Percentiles rank a stretch among this genome's conserved stretches.
phyloP scores from a whole-genome alignment of 1,140 invertebrate genomes.

The Gryllus bimaculatus region DNA sequence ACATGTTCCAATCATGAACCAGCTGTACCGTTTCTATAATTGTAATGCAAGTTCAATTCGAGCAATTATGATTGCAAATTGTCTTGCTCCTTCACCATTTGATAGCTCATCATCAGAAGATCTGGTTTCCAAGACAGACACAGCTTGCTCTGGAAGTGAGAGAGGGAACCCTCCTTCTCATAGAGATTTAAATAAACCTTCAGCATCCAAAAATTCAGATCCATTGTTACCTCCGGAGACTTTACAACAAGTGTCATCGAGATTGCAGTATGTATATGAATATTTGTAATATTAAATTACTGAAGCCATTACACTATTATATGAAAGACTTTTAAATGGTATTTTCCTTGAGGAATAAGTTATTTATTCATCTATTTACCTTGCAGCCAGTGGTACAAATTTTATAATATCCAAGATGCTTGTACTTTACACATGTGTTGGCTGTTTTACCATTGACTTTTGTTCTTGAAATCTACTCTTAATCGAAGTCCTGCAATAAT shows the following conservation, averaged over 20 bases:
- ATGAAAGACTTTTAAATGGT: no score
- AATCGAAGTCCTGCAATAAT: no score
- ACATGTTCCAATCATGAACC: slow-evolving; percentile 69
- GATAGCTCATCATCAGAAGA: slow-evolving; percentile 20
- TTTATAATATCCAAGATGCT: no score
- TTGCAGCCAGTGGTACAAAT: no score
- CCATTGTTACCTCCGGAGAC: slow-evolving; percentile 33
- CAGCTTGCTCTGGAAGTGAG: slow-evolving; percentile 23
- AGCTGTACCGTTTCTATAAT: slow-evolving; percentile 73
- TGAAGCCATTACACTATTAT: no score
- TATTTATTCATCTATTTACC: no score
- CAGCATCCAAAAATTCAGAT: neutral
- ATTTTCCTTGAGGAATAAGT: no score
- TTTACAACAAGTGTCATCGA: slow-evolving; percentile 36
- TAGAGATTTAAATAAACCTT: slow-evolving; percentile 33
- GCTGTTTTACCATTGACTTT: no score
- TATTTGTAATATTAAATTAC: no score
- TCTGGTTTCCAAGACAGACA: neutral
- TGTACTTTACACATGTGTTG: no score
- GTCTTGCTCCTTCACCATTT: slow-evolving; percentile 38
- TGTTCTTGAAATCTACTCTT: no score
- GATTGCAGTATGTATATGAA: slow-evolving; percentile 32
- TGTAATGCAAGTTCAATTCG: slow-evolving; percentile 70
- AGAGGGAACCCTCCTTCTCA: slow-evolving; percentile 45
- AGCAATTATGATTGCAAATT: slow-evolving; percentile 64